Evolutionary conservation across 2,113 vertebrate species (phyloP), one percentile per base, ranked within the genome.

Genomic region (Himantopus leucocephalus): DNA sequence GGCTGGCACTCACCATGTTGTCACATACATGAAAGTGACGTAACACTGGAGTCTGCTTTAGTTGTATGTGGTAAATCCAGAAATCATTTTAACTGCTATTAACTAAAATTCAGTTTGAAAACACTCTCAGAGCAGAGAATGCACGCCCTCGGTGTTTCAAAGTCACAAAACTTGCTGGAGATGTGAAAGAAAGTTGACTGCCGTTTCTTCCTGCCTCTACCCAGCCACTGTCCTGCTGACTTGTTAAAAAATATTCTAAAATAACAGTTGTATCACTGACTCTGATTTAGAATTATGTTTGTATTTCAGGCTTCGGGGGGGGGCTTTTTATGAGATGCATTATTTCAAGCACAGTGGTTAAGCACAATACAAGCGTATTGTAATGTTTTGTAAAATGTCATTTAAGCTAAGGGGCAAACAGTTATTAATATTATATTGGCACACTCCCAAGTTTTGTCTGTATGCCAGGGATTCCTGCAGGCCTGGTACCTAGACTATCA

Each of bases 11-110:
- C 7, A 3, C 10, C 2, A 0, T 15, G 4, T 27, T 53, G 30
- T 35, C 3, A 5, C 17, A 8, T 30, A 26, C 23, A 8, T 0
- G 1, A 15, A n/a, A 64, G 45, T 4, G 1, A 6, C 21, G 14
- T 26, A 35, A n/a, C 5, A 3, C 20, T 48, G 26, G 7, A 53
- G 34, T 15, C 29, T 56, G 1, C 59, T 89, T 35, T 1, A 29
- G 34, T 39, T 74, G 30, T 12, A 8, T 8, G 22, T 30, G 13
- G 35, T 23, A 84, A 87, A 63, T 41, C 32, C 23, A 66, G 56
- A 79, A 45, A 48, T 30, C 4, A 21, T 55, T 68, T 75, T 48
- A 70, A 34, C 48, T 59, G 6, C 39, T 10, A 5, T 32, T 41
- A 43, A 43, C 32, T 62, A 21, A 19, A 63, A 29, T 63, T 73